Conservation (phyloP, 1,140 invertebrate genomes). For the Arion vulgaris region DNA sequence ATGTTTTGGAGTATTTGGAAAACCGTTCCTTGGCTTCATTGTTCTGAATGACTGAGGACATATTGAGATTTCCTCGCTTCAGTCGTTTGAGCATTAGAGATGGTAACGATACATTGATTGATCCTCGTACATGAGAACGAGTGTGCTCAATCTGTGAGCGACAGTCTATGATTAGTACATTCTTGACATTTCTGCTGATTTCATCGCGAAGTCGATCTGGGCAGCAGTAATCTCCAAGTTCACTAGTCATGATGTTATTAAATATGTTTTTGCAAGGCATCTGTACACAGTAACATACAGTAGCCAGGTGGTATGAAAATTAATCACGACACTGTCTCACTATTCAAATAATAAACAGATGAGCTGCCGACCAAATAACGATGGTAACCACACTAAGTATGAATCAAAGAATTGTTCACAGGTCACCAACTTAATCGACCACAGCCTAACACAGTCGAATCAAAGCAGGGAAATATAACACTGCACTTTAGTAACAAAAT, state of each 20-base stretch:
- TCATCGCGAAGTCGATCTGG: conserved; percentile 57
- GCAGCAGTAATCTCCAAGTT: conserved; percentile 53
- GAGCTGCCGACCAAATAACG: neutral
- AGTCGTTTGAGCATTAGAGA: conserved; percentile 89
- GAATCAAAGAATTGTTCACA: neutral
- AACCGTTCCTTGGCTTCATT: conserved; percentile 85
- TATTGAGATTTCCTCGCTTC: conserved; percentile 88
- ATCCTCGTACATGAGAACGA: conserved; percentile 84
- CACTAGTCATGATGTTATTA: conserved; percentile 46
- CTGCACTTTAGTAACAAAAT: too few relatives aligned
- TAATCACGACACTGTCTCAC: neutral
- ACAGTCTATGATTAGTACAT: conserved; percentile 85
- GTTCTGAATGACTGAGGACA: conserved; percentile 87
- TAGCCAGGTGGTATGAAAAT: neutral
- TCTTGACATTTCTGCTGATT: conserved; percentile 45
- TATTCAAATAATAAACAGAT: neutral
- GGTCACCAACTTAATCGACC: too few relatives aligned
- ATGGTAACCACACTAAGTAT: neutral
- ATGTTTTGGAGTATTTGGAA: conserved; percentile 80
- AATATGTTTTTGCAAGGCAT: conserved; percentile 60
- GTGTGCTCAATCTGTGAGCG: conserved; percentile 84
- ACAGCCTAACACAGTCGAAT: neutral
- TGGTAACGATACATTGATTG: conserved; percentile 90
- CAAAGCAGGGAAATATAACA: neutral
- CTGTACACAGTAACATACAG: conserved; percentile 28